Percentiles rank a stretch among this genome's conserved stretches.
Evolutionary conservation across 1,140 invertebrate species (phyloP).

Genomic region (Habropoda laboriosa): DNA sequence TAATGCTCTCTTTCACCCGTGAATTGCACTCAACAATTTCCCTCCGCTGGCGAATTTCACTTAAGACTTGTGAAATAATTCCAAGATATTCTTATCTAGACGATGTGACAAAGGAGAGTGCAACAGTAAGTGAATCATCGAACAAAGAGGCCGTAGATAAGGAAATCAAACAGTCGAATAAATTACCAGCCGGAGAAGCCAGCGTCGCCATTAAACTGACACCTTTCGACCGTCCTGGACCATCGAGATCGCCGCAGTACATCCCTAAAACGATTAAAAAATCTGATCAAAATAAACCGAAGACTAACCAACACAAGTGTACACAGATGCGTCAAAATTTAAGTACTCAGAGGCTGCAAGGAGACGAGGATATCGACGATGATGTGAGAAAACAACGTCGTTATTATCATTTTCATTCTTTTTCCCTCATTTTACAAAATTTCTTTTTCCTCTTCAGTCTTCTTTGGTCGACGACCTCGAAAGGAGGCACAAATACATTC

Average conservation of each 20-base stretch:
- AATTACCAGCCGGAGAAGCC: not conserved
- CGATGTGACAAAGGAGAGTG: not conserved
- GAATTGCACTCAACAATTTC: no score
- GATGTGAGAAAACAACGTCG: conserved; percentile 13
- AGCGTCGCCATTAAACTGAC: not conserved
- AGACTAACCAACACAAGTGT: conserved; percentile 33
- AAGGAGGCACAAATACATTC: conserved; percentile 54
- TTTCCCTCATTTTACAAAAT: not conserved
- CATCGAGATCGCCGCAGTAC: not conserved
- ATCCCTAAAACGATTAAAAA: not conserved
- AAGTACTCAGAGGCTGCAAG: conserved; percentile 48
- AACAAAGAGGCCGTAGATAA: not conserved
- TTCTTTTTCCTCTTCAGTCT: conserved; percentile 49
- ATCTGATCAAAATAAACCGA: not conserved
- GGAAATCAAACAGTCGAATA: not conserved
- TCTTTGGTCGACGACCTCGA: conserved; percentile 39
- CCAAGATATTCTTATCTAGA: not conserved
- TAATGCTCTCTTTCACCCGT: no score
- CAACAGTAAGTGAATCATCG: not conserved
- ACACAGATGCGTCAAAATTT: conserved; percentile 61
- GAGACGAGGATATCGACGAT: conserved; percentile 55
- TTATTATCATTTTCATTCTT: not conserved
- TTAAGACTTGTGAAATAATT: no score
- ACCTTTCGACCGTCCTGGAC: conserved; percentile 9
- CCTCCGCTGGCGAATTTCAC: no score